phyloP scores from a whole-genome alignment of 2,797 vertebrate species.

The Sparidentex hasta region DNA sequence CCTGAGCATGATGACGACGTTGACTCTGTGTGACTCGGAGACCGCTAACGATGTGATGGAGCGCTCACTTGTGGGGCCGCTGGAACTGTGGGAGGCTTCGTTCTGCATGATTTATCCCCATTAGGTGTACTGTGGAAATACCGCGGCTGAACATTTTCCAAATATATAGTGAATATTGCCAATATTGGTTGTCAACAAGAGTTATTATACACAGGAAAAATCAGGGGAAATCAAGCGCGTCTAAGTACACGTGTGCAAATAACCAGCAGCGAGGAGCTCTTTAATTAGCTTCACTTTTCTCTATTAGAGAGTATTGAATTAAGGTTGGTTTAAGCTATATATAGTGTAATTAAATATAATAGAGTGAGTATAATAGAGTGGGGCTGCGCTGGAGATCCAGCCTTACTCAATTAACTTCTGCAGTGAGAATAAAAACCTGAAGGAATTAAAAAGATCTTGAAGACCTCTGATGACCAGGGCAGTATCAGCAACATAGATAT shows the following conservation, averaged over 20 bases:
- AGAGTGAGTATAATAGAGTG: too few relatives aligned
- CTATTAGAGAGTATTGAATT: constrained; percentile 6
- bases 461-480: background rate
- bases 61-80: constrained; percentile 25
- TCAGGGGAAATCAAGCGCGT: constrained; percentile 6
- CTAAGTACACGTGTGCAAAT: constrained; percentile 14
- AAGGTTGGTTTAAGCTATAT: constrained; percentile 18
- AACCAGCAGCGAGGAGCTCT: background rate
- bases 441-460: too few relatives aligned
- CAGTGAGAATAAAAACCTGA: background rate
- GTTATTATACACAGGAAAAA: background rate
- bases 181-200: constrained; percentile 30
- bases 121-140: constrained; percentile 39
- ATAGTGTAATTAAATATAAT: constrained; percentile 9
- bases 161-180: background rate
- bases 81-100: constrained; percentile 31
- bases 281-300: constrained; percentile 26
- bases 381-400: constrained; percentile 2
- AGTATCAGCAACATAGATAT: background rate
- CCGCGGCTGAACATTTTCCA: constrained; percentile 20
- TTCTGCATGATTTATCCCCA: constrained; percentile 44
- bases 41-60: constrained; percentile 47
- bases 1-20: constrained; percentile 22
- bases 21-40: constrained; percentile 24
- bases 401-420: background rate